Percentiles rank a stretch among this genome's conserved stretches.
Conservation (phyloP, 2,797 vertebrate species). For the Choloepus didactylus region DNA sequence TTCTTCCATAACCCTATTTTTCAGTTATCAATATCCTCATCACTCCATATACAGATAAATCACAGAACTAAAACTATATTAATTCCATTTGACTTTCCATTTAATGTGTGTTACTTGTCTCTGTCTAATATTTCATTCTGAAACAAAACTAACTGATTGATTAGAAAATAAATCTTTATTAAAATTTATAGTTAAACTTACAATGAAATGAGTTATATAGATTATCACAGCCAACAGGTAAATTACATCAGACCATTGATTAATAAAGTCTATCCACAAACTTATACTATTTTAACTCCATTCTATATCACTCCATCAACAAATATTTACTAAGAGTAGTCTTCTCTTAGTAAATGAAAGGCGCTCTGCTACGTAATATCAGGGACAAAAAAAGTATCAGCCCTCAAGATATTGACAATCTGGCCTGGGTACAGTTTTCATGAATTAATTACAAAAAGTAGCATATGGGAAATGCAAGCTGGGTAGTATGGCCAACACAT, state of each 20-base stretch:
- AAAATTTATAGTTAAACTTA: neutral
- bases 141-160: neutral
- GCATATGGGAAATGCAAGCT: neutral
- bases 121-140: constrained; percentile 16
- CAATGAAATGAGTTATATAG: neutral
- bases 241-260: neutral
- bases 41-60: constrained; percentile 39
- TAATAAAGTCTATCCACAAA: constrained; percentile 7
- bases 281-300: constrained; percentile 1
- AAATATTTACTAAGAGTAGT: constrained; percentile 24
- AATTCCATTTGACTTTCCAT: constrained; percentile 53
- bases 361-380: neutral
- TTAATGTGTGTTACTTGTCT: constrained; percentile 11
- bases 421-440: neutral
- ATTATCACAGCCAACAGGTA: neutral
- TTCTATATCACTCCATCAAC: neutral
- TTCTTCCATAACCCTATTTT: constrained; percentile 58
- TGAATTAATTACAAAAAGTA: constrained; percentile 14
- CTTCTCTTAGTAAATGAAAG: neutral
- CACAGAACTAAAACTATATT: constrained; percentile 27
- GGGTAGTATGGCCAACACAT: neutral
- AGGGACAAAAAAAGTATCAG: neutral
- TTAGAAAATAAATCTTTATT: constrained; percentile 45
- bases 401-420: neutral
- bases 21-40: constrained; percentile 46